Evolutionary conservation across 2,888 invertebrate species (phyloP).

Genomic region (Lissonota sp.): DNA sequence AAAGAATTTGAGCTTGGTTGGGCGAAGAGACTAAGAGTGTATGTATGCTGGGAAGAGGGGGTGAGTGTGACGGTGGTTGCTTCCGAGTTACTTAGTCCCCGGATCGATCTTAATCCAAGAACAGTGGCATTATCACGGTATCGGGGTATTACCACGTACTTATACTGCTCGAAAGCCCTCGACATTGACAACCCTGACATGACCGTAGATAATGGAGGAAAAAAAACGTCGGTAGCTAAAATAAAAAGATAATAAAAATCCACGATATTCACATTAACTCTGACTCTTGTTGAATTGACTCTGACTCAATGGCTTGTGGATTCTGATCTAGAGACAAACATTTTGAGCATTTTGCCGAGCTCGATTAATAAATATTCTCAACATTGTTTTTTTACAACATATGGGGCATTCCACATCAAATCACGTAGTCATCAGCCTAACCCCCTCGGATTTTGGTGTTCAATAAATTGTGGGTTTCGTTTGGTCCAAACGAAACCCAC

Average conservation of each 20-base stretch:
- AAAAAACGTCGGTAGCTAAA: background rate
- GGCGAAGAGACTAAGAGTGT: slow-evolving; percentile 11
- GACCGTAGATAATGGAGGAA: background rate
- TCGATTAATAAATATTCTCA: no score
- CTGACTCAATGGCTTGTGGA: no score
- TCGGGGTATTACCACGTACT: slow-evolving; percentile 57
- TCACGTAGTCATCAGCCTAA: no score
- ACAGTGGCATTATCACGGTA: slow-evolving; percentile 74
- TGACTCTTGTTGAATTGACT: no score
- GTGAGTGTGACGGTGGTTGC: slow-evolving; percentile 49
- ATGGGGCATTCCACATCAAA: no score
- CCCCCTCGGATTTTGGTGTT: no score
- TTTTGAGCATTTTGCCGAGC: no score
- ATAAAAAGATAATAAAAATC: background rate
- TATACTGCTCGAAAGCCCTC: background rate
- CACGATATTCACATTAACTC: no score
- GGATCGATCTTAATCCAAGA: slow-evolving; percentile 80
- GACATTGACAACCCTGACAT: background rate
- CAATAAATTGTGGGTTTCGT: no score
- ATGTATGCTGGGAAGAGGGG: slow-evolving; percentile 1
- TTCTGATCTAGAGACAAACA: no score
- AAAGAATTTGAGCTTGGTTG: slow-evolving; percentile 66
- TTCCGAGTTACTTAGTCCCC: slow-evolving; percentile 76
- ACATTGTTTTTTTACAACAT: no score
- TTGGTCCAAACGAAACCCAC: no score